A percentile compares a stretch with the other conserved stretches of the same genome.
Conservation (phyloP, 1,140 invertebrate genomes). For the Apis laboriosa region DNA sequence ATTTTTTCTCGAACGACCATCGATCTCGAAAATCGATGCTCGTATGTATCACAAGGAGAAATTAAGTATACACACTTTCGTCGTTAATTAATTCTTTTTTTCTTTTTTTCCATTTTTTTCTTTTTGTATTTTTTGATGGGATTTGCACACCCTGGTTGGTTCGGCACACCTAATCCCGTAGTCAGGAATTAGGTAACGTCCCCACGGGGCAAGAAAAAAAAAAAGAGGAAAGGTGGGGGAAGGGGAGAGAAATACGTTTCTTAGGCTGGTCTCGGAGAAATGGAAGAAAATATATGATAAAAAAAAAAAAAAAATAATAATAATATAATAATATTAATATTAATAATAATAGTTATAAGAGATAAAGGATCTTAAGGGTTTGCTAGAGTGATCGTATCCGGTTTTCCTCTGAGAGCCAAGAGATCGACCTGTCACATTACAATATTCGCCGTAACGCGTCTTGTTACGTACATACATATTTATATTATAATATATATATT, state of each 20-base stretch:
- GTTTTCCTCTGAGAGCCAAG: conserved; percentile 77
- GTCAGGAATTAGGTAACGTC: not conserved
- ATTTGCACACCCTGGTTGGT: not conserved
- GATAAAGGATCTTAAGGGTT: conserved; percentile 9
- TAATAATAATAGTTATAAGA: not conserved
- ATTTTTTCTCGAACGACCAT: conserved; percentile 16
- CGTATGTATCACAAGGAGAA: conserved; percentile 72
- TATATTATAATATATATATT: not conserved
- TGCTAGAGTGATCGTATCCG: conserved; percentile 54
- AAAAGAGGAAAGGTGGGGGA: not conserved
- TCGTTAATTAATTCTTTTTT: not conserved
- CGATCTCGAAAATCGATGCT: not conserved
- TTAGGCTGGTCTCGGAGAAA: conserved; percentile 42
- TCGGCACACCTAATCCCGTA: not conserved
- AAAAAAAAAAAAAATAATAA: conserved; percentile 38
- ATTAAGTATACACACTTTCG: conserved; percentile 72
- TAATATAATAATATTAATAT: conserved; percentile 30
- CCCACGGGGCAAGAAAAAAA: not conserved
- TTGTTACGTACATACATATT: not conserved
- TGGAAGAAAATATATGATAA: conserved; percentile 30
- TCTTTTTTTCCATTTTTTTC: not conserved
- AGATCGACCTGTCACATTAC: conserved; percentile 73
- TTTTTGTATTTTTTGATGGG: conserved; percentile 13
- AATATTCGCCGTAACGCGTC: conserved; percentile 52
- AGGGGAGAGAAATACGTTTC: conserved; percentile 47